These are phyloP conservation scores for Telenomus remus DNA, from an alignment of 1,140 invertebrate species.

Conservation along the genomic window DNA sequence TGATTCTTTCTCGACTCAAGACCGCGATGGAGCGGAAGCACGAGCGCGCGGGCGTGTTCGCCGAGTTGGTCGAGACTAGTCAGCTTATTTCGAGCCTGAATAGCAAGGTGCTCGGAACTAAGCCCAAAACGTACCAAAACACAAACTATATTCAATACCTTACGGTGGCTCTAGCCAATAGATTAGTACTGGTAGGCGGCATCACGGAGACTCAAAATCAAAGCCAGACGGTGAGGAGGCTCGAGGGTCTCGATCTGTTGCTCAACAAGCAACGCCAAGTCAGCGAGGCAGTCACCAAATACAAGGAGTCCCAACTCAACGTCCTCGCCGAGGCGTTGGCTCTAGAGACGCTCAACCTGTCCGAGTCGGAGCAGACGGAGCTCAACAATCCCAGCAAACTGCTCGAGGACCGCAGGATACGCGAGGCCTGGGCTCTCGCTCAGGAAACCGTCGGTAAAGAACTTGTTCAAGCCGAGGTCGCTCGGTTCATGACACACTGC, in stretches of 20 bases:
- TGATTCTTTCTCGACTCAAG: constrained; percentile 79
- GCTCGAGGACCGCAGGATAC: constrained; percentile 75
- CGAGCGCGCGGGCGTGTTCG: constrained; percentile 64
- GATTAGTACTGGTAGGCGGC: constrained; percentile 72
- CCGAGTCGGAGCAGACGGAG: constrained; percentile 66
- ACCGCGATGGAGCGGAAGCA: constrained; percentile 73
- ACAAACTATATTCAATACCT: constrained; percentile 79
- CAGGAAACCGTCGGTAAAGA: constrained; percentile 83
- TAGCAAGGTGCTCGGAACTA: constrained; percentile 79
- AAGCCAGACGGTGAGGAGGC: constrained; percentile 41
- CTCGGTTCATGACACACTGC: constrained; percentile 81
- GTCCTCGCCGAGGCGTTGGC: constrained; percentile 81
- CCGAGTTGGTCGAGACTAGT: constrained; percentile 82
- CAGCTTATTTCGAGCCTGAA: constrained; percentile 82
- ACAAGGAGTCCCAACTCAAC: constrained; percentile 81
- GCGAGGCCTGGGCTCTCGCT: constrained; percentile 81
- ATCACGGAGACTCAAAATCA: constrained; percentile 33
- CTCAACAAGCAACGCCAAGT: constrained; percentile 63
- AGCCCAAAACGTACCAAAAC: constrained; percentile 75
- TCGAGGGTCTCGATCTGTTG: constrained; percentile 77
- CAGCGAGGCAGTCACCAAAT: constrained; percentile 78
- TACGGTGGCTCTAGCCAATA: constrained; percentile 79
- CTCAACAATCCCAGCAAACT: constrained; percentile 63
- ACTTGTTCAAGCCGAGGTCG: constrained; percentile 83
- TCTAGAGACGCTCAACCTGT: constrained; percentile 79